Conservation (phyloP, 2,797 vertebrate species). For the Cercopithecus hamlyni region DNA sequence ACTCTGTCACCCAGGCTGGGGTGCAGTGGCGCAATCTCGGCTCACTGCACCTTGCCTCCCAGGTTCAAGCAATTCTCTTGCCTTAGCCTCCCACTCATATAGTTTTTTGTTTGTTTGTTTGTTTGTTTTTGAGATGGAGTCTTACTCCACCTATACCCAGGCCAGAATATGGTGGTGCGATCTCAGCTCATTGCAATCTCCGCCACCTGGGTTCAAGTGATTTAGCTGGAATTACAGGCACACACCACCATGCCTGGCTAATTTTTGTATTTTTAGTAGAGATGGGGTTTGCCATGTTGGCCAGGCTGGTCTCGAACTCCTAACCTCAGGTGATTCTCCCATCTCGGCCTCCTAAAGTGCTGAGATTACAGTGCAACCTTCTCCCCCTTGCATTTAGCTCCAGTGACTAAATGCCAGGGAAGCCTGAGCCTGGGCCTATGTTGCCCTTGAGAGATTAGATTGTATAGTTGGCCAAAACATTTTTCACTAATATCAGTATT, state of each 20-base stretch:
- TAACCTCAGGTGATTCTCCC: background rate
- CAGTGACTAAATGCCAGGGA: background rate
- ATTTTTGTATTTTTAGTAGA: background rate
- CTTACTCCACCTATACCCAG: too few relatives aligned
- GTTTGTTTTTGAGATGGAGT: too few relatives aligned
- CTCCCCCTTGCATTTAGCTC: background rate
- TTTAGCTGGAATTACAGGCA: background rate
- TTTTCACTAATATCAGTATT: background rate
- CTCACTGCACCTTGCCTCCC: too few relatives aligned
- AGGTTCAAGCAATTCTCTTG: too few relatives aligned
- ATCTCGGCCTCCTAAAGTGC: background rate
- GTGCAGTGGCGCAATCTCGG: background rate
- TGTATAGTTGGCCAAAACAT: background rate
- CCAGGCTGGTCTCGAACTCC: background rate
- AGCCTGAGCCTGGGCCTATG: background rate
- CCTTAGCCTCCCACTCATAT: too few relatives aligned
- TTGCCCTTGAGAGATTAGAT: background rate
- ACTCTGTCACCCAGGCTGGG: background rate
- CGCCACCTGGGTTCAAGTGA: background rate
- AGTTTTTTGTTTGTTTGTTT: too few relatives aligned
- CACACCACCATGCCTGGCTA: background rate
- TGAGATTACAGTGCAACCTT: background rate
- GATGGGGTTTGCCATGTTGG: background rate
- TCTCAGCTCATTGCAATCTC: background rate
- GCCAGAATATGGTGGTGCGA: too few relatives aligned